Base-by-base conservation (phyloP, 2,888 invertebrate species). In the Macroteleia sp. region DNA sequence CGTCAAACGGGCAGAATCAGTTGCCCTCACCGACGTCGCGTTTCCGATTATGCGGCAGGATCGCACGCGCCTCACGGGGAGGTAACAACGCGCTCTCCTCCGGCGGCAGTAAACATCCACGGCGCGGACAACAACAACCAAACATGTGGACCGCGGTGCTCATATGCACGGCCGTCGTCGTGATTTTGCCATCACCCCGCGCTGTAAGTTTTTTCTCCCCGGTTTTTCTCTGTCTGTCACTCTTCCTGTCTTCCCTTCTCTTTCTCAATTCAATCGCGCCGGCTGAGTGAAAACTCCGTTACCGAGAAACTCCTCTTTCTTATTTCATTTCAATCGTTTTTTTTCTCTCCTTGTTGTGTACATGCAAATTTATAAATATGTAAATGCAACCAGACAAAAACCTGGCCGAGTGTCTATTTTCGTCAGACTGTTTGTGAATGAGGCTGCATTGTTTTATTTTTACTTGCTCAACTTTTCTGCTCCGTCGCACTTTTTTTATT, bases 71-170 rank as follows among this genome's bases (percentile, higher is more conserved):
- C 54, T 67, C 62, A 59, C 76, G 70, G 77, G 54, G 73, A 79
- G 79, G 56, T 77, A 79, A 76, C 81, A 77, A 79, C 82, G 83
- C 76, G 80, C 77, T 77, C 75, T 75, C 74, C 77, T 76, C 79
- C 64, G 71, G 66, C 80, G 76, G 71, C 74, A 79, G 83, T 84
- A 82, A 85, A 85, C 84, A 85, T 80, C 86, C 71, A 77, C 74
- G 69, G 80, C 64, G 66, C 50, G 41, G 48, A 50, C 56, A 61
- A 54, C 74, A 67, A 50, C 69, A 57, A 84, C 82, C 83, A 81
- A 89, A 89, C 90, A 91, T 91, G 91, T 89, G 91, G 90, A 89
- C 89, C 86, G 86, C 87, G 83, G 87, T 90, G 86, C 85, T 90
- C 82, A 84, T 90, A 81, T 90, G 89, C 87, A 87, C 89, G 86